Percentiles rank a stretch among this genome's conserved stretches.
Conservation (phyloP, 92 coral and sea anemone species). For the Umimayanthus chanpuru region DNA sequence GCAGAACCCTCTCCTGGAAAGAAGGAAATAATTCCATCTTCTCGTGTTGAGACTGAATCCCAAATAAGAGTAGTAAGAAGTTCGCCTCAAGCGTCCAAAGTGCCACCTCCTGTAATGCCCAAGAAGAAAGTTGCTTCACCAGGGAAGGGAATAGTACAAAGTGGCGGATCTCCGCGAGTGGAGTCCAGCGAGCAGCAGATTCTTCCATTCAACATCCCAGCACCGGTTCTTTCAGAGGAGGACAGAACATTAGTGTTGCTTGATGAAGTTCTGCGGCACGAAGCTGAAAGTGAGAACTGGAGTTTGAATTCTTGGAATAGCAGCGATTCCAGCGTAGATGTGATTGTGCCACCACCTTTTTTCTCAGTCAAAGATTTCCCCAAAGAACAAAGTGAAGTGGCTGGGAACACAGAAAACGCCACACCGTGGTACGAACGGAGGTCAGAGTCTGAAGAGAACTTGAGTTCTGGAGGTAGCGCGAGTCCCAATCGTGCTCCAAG, state of each 20-base stretch:
- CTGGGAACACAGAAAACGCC: constrained; percentile 23
- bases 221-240: constrained; percentile 75
- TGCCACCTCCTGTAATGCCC: constrained; percentile 84
- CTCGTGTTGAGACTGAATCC: not conserved
- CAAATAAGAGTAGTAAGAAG: constrained; percentile 1
- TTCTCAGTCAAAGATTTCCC: constrained; percentile 26
- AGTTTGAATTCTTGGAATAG: constrained; percentile 96
- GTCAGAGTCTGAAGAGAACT: constrained; percentile 77
- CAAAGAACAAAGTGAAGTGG: constrained; percentile 38
- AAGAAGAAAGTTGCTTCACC: constrained; percentile 66
- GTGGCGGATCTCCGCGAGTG: constrained; percentile 6
- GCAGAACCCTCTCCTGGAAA: constrained; percentile 37
- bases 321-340: constrained; percentile 82
- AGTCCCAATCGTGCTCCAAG: constrained; percentile 28
- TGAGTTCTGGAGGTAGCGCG: constrained; percentile 49
- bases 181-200: constrained; percentile 25
- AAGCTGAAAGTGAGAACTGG: constrained; percentile 96
- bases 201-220: constrained; percentile 63
- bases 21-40: constrained; percentile 31
- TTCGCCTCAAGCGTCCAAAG: constrained; percentile 43
- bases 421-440: constrained; percentile 74
- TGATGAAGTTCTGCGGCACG: constrained; percentile 89
- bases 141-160: not conserved
- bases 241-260: constrained; percentile 81
- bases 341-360: constrained; percentile 68